Evolutionary conservation across 2,888 invertebrate genomes (phyloP).

Genomic region (Diarsia brunnea): DNA sequence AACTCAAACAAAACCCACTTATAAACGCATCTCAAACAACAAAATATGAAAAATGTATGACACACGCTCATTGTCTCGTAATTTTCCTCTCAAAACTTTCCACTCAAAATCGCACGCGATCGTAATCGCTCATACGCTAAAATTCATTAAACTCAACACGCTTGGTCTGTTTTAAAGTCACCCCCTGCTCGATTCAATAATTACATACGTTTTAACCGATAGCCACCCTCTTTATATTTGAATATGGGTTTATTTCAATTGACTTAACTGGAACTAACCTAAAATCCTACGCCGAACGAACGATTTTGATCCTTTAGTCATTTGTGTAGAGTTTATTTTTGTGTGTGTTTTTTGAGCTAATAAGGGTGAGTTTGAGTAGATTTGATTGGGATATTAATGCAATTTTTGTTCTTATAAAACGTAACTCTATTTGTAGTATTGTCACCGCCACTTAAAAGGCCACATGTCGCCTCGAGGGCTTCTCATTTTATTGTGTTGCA

Average conservation of each 20-base stretch:
- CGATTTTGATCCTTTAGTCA: conserved; percentile 54
- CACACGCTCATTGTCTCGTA: conserved; percentile 60
- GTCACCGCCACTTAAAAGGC: conserved; percentile 90
- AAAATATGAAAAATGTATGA: conserved; percentile 34
- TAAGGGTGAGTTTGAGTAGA: conserved; percentile 72
- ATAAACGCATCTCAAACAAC: background rate
- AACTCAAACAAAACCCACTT: background rate
- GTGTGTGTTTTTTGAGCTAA: conserved; percentile 19
- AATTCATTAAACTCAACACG: conserved; percentile 87
- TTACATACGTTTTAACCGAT: conserved; percentile 89
- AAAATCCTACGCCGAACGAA: conserved; percentile 11
- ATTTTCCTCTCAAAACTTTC: conserved; percentile 70
- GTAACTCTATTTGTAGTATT: conserved; percentile 90
- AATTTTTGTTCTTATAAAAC: conserved; percentile 85
- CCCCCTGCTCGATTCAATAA: conserved; percentile 84
- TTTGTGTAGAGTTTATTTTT: conserved; percentile 39
- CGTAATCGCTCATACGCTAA: conserved; percentile 80
- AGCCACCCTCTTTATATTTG: conserved; percentile 86
- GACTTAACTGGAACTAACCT: conserved; percentile 77
- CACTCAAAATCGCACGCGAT: conserved; percentile 73
- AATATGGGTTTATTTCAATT: conserved; percentile 88
- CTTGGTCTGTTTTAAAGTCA: conserved; percentile 81
- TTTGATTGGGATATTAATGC: conserved; percentile 80
- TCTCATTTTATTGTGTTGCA: conserved; percentile 83
- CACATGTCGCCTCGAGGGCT: conserved; percentile 89